Percentiles rank a stretch among this genome's conserved stretches.
phyloP scores from a whole-genome alignment of 2,888 invertebrate genomes.

The Drosophila falleni region DNA sequence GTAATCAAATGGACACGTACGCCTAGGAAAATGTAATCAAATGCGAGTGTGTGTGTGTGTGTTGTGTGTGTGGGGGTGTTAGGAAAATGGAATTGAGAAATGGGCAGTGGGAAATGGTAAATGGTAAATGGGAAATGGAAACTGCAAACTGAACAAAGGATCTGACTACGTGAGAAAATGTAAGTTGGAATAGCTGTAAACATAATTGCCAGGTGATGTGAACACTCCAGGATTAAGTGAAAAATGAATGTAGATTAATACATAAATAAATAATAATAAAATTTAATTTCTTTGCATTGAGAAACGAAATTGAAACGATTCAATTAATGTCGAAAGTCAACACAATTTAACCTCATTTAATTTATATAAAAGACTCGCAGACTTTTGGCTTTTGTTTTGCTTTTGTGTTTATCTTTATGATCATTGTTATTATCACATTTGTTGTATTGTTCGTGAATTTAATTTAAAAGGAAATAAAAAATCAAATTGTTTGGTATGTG shows the following conservation, averaged over 20 bases:
- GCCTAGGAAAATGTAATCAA: conserved; percentile 42
- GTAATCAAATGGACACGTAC: conserved; percentile 80
- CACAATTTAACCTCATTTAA: conserved; percentile 62
- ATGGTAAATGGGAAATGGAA: conserved; percentile 41
- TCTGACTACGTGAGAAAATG: conserved; percentile 68
- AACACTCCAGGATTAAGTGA: conserved; percentile 7
- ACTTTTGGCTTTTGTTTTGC: conserved; percentile 49
- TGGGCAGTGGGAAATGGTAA: conserved; percentile 40
- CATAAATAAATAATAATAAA: conserved; percentile 19
- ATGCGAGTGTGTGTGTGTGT: conserved; percentile 32
- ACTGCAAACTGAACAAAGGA: conserved; percentile 61
- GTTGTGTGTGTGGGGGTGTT: conserved; percentile 27
- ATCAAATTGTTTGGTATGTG: conserved; percentile 33
- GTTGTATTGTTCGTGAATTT: conserved; percentile 69
- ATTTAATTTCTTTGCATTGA: conserved; percentile 29
- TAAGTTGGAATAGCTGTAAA: conserved; percentile 16
- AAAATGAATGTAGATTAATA: conserved; percentile 1
- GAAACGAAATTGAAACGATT: conserved; percentile 44
- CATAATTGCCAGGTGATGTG: conserved; percentile 52
- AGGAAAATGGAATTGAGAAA: conserved; percentile 45
- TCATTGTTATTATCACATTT: conserved; percentile 71
- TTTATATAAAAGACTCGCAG: conserved; percentile 52
- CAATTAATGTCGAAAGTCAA: conserved; percentile 45
- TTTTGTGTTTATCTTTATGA: conserved; percentile 63
- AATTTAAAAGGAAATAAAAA: conserved; percentile 63